These are phyloP conservation scores for Aplochiton taeniatus DNA, from an alignment of 2,797 vertebrate species.

Conservation along the genomic window DNA sequence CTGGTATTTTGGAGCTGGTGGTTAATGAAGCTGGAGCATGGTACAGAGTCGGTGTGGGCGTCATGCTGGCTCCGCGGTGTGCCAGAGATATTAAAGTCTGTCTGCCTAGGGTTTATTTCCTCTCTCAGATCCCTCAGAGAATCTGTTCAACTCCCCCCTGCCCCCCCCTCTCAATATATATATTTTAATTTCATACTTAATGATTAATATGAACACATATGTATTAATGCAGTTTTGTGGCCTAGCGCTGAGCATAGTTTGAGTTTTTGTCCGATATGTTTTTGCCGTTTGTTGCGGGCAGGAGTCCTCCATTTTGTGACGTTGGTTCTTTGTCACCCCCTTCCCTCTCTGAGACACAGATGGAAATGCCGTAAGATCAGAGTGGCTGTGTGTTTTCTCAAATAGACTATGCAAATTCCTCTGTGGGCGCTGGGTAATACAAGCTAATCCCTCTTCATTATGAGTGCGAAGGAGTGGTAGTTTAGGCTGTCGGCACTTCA, in stretches of 20 bases:
- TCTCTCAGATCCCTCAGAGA: constrained; percentile 1
- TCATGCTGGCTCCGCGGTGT: constrained; percentile 4
- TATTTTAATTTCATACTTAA: constrained; percentile 14
- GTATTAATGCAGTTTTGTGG: not conserved
- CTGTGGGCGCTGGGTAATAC: constrained; percentile 29
- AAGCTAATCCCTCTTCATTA: constrained; percentile 49
- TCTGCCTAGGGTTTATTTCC: constrained; percentile 29
- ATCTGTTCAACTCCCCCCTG: not conserved
- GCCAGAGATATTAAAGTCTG: constrained; percentile 44
- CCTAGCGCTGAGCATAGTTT: no score
- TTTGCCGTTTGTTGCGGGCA: not conserved
- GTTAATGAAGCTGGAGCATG: constrained; percentile 15
- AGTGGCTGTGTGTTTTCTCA: constrained; percentile 1
- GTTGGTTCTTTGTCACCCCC: constrained; percentile 2
- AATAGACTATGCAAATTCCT: constrained; percentile 29
- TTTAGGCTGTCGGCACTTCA: constrained; percentile 38
- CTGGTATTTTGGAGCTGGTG: constrained; percentile 18
- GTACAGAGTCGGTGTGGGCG: constrained; percentile 7
- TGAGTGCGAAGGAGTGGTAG: constrained; percentile 34
- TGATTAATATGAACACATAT: not conserved
- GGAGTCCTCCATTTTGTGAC: not conserved
- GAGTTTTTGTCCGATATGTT: no score
- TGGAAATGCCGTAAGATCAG: constrained; percentile 14
- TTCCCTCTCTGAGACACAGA: not conserved
- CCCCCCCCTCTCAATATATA: not conserved